Evolutionary conservation across 2,113 vertebrate species (phyloP).

Genomic region (Scatophagus argus): DNA sequence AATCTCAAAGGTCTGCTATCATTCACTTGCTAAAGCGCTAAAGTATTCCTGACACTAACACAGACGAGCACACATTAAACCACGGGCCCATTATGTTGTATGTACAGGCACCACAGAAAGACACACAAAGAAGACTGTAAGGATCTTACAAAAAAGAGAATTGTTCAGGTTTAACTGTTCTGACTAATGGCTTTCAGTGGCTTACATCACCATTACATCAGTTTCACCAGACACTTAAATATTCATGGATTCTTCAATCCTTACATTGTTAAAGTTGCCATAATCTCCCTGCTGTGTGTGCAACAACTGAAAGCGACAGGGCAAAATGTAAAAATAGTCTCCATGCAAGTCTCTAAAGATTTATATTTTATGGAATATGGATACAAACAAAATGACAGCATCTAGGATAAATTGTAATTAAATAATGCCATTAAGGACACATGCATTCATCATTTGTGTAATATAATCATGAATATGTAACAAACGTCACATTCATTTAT

Average conservation of each 20-base stretch:
- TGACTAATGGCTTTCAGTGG: slow-evolving; percentile 70
- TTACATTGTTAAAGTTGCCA: slow-evolving; percentile 64
- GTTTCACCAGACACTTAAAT: slow-evolving; percentile 63
- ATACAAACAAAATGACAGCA: slow-evolving; percentile 27
- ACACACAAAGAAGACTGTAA: slow-evolving; percentile 7
- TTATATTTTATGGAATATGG: slow-evolving; percentile 36
- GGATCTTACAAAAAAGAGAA: slow-evolving; percentile 23
- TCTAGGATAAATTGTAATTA: slow-evolving; percentile 49
- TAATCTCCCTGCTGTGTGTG: slow-evolving; percentile 43
- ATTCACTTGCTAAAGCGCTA: slow-evolving; percentile 2
- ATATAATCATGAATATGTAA: slow-evolving; percentile 53
- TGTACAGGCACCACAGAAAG: neutral
- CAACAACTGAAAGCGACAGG: slow-evolving; percentile 53
- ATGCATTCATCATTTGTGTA: slow-evolving; percentile 37
- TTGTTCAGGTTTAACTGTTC: slow-evolving; percentile 55
- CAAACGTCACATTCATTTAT: slow-evolving; percentile 27
- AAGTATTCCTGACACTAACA: slow-evolving; percentile 4
- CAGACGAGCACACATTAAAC: neutral
- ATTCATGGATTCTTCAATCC: slow-evolving; percentile 64
- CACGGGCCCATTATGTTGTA: no score
- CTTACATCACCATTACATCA: slow-evolving; percentile 78
- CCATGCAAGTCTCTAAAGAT: slow-evolving; percentile 29
- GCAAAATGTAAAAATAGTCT: slow-evolving; percentile 39
- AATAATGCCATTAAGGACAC: slow-evolving; percentile 42
- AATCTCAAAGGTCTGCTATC: neutral